These are phyloP conservation scores for Copsychus sechellarum DNA, from an alignment of 2,113 vertebrate species.

Conservation along the genomic window DNA sequence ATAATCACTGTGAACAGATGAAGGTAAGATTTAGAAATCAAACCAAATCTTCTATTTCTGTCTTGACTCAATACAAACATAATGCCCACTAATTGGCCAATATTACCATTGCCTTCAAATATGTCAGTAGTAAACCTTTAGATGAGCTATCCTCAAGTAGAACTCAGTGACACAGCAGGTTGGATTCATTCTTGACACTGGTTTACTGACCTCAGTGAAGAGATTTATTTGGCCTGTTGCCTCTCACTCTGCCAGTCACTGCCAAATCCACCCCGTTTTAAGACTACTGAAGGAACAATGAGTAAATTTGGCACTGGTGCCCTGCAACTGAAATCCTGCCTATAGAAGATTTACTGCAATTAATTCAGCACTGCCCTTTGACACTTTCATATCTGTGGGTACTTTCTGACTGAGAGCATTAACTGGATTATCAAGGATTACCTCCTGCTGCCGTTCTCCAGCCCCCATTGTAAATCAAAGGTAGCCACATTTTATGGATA, in stretches of 20 bases:
- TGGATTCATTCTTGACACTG: background rate
- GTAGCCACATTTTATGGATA: background rate
- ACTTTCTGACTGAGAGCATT: background rate
- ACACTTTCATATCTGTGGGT: background rate
- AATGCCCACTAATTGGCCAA: background rate
- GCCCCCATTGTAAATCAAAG: background rate
- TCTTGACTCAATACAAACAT: background rate
- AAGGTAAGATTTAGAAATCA: conserved; percentile 17
- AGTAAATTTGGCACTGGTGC: background rate
- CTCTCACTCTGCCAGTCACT: background rate
- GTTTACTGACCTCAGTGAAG: background rate
- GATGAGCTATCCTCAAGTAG: background rate
- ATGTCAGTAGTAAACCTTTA: background rate
- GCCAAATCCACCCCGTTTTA: background rate
- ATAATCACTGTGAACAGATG: background rate
- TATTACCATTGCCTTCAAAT: background rate
- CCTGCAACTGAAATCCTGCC: background rate
- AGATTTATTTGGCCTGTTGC: background rate
- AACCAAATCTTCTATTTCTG: background rate
- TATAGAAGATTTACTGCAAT: background rate
- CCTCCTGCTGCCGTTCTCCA: background rate
- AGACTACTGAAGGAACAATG: background rate
- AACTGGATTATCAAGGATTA: conserved; percentile 13
- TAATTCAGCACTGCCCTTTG: conserved; percentile 1
- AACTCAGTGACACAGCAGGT: background rate